Base-by-base conservation (phyloP, 2,113 vertebrate genomes). In the Amphiprion percula region DNA sequence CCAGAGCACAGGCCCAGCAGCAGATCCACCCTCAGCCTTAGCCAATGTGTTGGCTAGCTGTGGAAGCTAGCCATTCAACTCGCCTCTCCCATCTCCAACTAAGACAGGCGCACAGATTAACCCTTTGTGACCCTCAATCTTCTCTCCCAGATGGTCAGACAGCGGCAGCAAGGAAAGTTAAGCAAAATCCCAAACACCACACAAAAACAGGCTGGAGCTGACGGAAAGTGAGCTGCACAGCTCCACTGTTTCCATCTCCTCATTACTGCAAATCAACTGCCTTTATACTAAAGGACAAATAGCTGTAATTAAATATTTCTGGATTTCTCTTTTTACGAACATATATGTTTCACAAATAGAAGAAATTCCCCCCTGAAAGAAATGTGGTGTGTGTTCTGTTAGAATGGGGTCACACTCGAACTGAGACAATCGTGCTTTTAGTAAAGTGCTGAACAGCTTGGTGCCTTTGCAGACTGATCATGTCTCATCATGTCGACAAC, bases 1-100 rank as follows among this genome's bases (percentile, higher is more conserved):
- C 90, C 97, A 46, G 91, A 93, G 86, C 78, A 84, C 92, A 86
- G 89, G 26, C 46, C 76, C 30, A 70, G 80, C 96, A 85, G 68
- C 86, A 95, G 96, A 95, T 92, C 97, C 97, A 94, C 97, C 97
- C 97, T 97, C 96, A 73, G 69, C 81, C 88, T 93, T 87, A 95
- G 94, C 97, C 97, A 97, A 97, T 97, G 95, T 90, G 85, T 95
- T 94, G 26, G 88, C 95, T 94, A 92, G 92, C 91, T 91, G 92
- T 12, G 44, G 92, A 83, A 90, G 93, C 93, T 92, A 95, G 94
- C 92, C 92, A 89, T 91, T 92, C 93, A 90, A 91, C 90, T 85
- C 82, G 90, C 90, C 93, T 88, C 73, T 90, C 86, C 91, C 92
- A 82, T 90, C 90, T 95, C 82, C 72, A 90, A 91, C 81, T 90